Conservation (phyloP, 1,140 invertebrate species). For the Mizuhopecten yessoensis region DNA sequence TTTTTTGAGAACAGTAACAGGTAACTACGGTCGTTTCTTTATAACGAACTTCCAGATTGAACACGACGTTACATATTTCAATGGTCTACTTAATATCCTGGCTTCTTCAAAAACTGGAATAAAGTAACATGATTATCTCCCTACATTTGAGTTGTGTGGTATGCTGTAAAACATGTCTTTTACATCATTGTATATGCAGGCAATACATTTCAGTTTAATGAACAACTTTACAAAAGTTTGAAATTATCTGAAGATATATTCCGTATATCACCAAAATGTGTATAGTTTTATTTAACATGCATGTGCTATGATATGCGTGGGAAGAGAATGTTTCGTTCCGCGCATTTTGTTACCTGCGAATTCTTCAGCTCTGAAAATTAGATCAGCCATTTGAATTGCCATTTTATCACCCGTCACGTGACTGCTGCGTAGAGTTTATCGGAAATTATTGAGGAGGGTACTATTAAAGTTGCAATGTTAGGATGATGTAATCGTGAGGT, state of each 20-base stretch:
- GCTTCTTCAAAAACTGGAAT: too few relatives aligned
- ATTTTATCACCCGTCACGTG: background rate
- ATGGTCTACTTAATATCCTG: too few relatives aligned
- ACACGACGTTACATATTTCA: too few relatives aligned
- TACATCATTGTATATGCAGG: background rate
- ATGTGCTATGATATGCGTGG: background rate
- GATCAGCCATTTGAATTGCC: background rate
- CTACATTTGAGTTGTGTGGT: too few relatives aligned
- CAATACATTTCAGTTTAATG: background rate
- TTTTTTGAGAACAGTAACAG: too few relatives aligned
- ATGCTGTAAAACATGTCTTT: too few relatives aligned
- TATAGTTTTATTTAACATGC: background rate
- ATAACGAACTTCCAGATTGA: too few relatives aligned
- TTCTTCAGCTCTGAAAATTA: slow-evolving; percentile 20
- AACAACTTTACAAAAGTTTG: background rate
- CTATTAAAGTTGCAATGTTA: background rate
- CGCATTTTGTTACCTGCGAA: background rate
- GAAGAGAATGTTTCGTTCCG: background rate
- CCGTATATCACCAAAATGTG: background rate
- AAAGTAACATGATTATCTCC: too few relatives aligned
- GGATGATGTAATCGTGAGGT: background rate
- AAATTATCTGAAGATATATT: background rate
- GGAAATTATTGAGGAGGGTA: background rate
- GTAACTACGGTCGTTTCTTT: too few relatives aligned
- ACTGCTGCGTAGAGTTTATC: background rate